Percentiles rank a stretch among this genome's conserved stretches.
phyloP scores from a whole-genome alignment of 1,140 invertebrate genomes.

The Leguminivora glycinivorella region DNA sequence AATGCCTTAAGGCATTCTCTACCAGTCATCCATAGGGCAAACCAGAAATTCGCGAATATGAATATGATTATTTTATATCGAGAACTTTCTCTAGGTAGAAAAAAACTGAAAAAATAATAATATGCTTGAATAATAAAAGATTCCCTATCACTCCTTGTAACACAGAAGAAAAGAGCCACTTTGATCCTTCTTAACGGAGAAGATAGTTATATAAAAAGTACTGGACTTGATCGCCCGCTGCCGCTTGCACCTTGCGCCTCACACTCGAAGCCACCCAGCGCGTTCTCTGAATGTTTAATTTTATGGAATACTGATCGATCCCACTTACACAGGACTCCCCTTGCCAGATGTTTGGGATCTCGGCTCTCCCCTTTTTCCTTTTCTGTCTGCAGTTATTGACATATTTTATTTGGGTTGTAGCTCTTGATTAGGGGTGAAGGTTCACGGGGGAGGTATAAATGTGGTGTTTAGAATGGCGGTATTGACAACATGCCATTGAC shows the following conservation, averaged over 20 bases:
- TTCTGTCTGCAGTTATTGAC: slow-evolving; percentile 33
- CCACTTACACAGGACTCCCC: slow-evolving; percentile 46
- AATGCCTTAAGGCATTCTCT: no score
- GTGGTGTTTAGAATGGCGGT: neutral
- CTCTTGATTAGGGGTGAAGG: neutral
- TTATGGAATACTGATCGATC: slow-evolving; percentile 67
- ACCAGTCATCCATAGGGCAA: no score
- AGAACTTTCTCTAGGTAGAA: no score
- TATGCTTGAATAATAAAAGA: no score
- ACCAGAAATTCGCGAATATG: no score
- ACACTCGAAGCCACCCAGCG: slow-evolving; percentile 45
- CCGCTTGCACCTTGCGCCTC: slow-evolving; percentile 36
- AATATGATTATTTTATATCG: no score
- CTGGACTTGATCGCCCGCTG: slow-evolving; percentile 10
- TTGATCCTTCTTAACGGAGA: no score
- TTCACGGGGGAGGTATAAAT: neutral
- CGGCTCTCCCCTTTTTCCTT: slow-evolving; percentile 42
- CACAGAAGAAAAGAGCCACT: no score
- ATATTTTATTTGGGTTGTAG: slow-evolving; percentile 18
- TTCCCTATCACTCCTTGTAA: no score
- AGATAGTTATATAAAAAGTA: no score
- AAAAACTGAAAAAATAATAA: no score
- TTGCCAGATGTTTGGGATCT: slow-evolving; percentile 54
- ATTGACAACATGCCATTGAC: no score
- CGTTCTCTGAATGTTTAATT: slow-evolving; percentile 70